Base-by-base conservation (phyloP, 2,797 vertebrate species). In the Galagoides demidoff region DNA sequence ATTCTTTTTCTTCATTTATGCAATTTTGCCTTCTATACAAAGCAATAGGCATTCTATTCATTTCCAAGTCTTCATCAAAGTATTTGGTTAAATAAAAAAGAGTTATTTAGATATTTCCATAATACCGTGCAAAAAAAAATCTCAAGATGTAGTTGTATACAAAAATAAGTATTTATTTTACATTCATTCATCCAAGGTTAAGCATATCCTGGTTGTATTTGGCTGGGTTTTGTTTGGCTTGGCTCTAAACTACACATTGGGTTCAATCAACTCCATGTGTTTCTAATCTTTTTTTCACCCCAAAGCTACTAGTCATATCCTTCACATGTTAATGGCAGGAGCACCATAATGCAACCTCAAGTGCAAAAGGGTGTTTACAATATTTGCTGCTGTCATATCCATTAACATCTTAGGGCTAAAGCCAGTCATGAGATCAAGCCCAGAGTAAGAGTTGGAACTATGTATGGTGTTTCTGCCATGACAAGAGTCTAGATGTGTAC, bases 81-180 rank as follows among this genome's bases (percentile, higher is more conserved):
- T 92, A 76, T 85, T 92, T 37, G 27, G 43, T 82, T 52, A 95
- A 94, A 23, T 83, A 19, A 79, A 52, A 66, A 43, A 91, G 19
- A 23, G 3, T 37, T 2, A 73, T 34, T 96, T 78, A 79, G 45
- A 66, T 85, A 93, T 79, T 39, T 25, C 39, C 4, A 37, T 71
- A 59, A 74, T 81, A 17, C 83, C 74, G n/a, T 91, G 4, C 55
- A n/a, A 77, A 77, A 85, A 25, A 52, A 52, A 52, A 5, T 12
- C 27, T 78, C 39, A 55, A 82, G 77, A 78, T 12, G 7, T 19
- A 73, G 25, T 74, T 82, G 3, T 37, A 68, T 17, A 11, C 2
- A 85, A 66, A 81, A 89, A 29, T 45, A 73, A 43, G 7, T 45
- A 88, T 77, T 94, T 79, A 57, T 84, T 64, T 39, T 11, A 49